phyloP scores from a whole-genome alignment of 2,797 vertebrate species.

The Sebastes iracundus region DNA sequence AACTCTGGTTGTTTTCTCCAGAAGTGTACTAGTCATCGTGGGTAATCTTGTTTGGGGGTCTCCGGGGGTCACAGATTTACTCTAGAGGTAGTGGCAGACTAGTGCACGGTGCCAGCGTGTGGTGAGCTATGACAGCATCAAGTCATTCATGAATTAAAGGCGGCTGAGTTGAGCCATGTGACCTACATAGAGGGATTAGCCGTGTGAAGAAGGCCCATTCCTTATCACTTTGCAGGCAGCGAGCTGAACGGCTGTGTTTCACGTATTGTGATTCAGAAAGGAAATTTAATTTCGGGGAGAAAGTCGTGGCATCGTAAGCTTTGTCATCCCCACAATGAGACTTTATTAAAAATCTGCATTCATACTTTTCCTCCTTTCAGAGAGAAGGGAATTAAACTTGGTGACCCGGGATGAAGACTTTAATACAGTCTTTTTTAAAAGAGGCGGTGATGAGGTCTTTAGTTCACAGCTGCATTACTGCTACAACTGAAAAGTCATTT shows the following conservation, averaged over 20 bases:
- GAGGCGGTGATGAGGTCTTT: background rate
- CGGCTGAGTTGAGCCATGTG: slow-evolving; percentile 59
- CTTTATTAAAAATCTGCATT: slow-evolving; percentile 12
- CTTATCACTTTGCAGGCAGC: slow-evolving; percentile 38
- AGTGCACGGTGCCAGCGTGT: background rate
- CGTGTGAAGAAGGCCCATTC: slow-evolving; percentile 28
- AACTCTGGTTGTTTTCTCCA: background rate
- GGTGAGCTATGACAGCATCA: background rate
- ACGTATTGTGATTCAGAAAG: background rate
- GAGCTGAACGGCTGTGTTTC: background rate
- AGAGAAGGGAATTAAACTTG: background rate
- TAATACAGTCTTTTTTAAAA: background rate
- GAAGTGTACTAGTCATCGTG: background rate
- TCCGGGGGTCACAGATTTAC: background rate
- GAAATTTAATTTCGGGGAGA: slow-evolving; percentile 19
- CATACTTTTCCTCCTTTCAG: background rate
- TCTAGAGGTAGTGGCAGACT: background rate
- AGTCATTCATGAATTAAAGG: slow-evolving; percentile 54
- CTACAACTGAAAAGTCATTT: background rate
- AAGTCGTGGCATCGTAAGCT: background rate
- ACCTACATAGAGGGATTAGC: slow-evolving; percentile 69
- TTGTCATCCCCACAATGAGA: background rate
- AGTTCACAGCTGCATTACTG: background rate
- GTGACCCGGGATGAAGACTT: background rate
- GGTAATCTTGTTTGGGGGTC: background rate